phyloP scores from a whole-genome alignment of 2,797 vertebrate species.

The Hypotaenidia okinawae region DNA sequence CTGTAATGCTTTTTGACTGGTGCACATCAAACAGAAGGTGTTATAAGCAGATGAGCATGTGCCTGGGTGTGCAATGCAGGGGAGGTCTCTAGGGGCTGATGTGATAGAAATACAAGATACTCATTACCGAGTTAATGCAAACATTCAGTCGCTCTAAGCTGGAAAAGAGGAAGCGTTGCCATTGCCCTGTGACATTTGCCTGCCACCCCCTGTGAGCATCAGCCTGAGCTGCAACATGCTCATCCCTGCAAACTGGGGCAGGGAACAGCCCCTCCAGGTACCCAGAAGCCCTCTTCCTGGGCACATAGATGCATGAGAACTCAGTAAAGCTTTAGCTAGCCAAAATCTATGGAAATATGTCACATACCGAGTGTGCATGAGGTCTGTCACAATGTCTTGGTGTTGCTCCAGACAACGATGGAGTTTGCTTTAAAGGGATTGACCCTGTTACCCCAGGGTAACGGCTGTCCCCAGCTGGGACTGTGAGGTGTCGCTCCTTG shows the following conservation, averaged over 20 bases:
- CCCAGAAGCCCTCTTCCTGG: neutral
- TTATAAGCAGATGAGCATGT: neutral
- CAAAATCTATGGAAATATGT: neutral
- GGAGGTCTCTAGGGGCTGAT: neutral
- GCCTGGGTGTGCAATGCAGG: neutral
- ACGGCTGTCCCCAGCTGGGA: neutral
- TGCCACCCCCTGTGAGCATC: neutral
- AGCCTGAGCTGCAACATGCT: fast-evolving
- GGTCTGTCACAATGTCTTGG: neutral
- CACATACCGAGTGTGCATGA: neutral
- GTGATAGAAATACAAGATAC: neutral
- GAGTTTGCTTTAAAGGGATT: neutral
- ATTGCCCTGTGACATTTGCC: neutral
- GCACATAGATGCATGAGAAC: neutral
- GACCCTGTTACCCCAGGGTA: neutral
- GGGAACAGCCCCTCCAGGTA: fast-evolving
- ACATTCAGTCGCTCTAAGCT: neutral
- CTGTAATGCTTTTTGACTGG: neutral
- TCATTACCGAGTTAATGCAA: neutral
- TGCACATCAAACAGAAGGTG: neutral
- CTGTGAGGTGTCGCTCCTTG: neutral
- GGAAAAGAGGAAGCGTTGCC: neutral
- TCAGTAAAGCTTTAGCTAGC: neutral
- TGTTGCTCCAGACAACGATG: neutral
- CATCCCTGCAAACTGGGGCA: fast-evolving